These are phyloP conservation scores for Seladonia tumulorum DNA, from an alignment of 2,888 invertebrate species.

Conservation along the genomic window DNA sequence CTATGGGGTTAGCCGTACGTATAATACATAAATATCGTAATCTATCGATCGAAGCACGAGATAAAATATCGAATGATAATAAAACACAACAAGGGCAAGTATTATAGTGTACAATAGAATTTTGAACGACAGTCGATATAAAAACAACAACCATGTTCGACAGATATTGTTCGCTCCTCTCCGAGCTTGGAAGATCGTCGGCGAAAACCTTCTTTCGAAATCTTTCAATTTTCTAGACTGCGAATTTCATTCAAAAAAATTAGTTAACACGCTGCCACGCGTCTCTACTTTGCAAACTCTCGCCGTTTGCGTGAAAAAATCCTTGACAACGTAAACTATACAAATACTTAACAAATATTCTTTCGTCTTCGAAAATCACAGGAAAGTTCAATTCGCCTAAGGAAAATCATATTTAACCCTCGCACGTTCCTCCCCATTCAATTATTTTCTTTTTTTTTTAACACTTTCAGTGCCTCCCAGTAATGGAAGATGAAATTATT, in stretches of 20 bases:
- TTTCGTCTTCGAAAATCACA: too few species aligned
- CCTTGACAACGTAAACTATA: too few species aligned
- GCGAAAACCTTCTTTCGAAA: neutral
- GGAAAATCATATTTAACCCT: too few species aligned
- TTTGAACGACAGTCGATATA: conserved; percentile 80
- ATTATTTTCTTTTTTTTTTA: too few species aligned
- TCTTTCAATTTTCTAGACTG: neutral
- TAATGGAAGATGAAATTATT: too few species aligned
- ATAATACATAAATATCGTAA: conserved; percentile 75
- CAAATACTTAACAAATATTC: too few species aligned
- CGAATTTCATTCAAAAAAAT: neutral
- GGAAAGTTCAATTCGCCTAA: too few species aligned
- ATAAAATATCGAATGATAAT: conserved; percentile 82
- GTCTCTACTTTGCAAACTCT: too few species aligned
- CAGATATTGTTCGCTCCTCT: conserved; percentile 47
- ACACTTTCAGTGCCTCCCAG: too few species aligned
- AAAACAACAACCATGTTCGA: conserved; percentile 80
- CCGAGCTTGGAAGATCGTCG: neutral
- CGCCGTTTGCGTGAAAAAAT: too few species aligned
- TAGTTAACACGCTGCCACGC: too few species aligned
- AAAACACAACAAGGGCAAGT: conserved; percentile 83
- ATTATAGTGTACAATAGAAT: conserved; percentile 79
- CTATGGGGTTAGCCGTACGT: conserved; percentile 52
- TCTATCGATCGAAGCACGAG: conserved; percentile 80
- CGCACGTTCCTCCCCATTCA: too few species aligned